phyloP scores from a whole-genome alignment of 2,888 invertebrate species.

The Lycophotia porphyrea region DNA sequence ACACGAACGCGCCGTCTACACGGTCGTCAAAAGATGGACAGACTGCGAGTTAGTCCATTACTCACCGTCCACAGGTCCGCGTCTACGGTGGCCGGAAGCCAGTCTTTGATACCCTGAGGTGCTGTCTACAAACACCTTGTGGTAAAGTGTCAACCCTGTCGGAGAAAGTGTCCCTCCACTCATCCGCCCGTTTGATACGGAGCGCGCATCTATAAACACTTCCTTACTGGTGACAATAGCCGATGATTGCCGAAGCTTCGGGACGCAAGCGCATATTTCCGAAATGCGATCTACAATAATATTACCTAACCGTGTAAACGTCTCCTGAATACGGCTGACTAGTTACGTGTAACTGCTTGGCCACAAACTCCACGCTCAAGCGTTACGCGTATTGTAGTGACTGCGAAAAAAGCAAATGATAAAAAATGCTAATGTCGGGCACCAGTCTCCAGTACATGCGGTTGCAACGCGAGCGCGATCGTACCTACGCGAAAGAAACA shows the following conservation, averaged over 20 bases:
- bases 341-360: not conserved
- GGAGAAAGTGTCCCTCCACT: slow-evolving; percentile 59
- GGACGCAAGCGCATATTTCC: slow-evolving; percentile 56
- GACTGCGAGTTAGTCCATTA: too few species aligned
- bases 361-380: not conserved
- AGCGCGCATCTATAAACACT: slow-evolving; percentile 64
- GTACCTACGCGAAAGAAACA: not conserved
- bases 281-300: slow-evolving; percentile 48
- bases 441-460: not conserved
- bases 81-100: too few species aligned
- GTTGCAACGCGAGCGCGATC: not conserved
- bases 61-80: too few species aligned
- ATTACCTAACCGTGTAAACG: slow-evolving; percentile 54
- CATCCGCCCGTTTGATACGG: slow-evolving; percentile 51
- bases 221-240: slow-evolving; percentile 59
- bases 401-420: not conserved
- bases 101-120: not conserved
- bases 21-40: too few species aligned
- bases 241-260: slow-evolving; percentile 44
- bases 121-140: not conserved
- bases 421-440: not conserved
- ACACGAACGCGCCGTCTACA: too few species aligned
- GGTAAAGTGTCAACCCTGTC: slow-evolving; percentile 52
- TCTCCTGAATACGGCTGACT: slow-evolving; percentile 48
- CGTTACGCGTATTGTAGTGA: not conserved